phyloP scores from a whole-genome alignment of 2,888 invertebrate genomes.

The Acrocera orbiculus region DNA sequence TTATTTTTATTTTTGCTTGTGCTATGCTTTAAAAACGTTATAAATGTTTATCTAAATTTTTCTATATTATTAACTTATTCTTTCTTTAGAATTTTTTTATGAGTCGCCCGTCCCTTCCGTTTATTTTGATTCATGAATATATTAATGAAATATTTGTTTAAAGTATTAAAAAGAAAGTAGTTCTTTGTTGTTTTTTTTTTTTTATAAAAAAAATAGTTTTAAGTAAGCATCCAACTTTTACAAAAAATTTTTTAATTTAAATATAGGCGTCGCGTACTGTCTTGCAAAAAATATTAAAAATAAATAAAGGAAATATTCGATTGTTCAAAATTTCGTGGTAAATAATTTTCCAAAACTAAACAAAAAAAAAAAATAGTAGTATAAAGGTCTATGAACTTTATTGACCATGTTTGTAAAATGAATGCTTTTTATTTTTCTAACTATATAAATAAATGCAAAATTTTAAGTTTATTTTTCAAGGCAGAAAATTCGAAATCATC shows the following conservation, averaged over 20 bases:
- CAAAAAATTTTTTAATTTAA: too few relatives aligned
- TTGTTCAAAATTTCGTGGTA: too few relatives aligned
- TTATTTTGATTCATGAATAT: too few relatives aligned
- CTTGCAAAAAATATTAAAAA: constrained; percentile 5
- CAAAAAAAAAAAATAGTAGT: background rate
- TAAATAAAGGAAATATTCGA: background rate
- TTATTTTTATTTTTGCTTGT: too few relatives aligned
- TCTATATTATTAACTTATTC: background rate
- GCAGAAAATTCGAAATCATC: too few relatives aligned
- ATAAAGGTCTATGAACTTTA: constrained; percentile 1
- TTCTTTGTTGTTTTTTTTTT: too few relatives aligned
- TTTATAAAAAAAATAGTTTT: background rate
- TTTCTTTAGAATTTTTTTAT: constrained; percentile 1
- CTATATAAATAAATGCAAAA: too few relatives aligned
- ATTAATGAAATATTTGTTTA: background rate
- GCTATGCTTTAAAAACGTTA: background rate
- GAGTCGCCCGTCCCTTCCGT: constrained; percentile 8
- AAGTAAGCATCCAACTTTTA: too few relatives aligned
- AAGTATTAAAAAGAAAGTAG: background rate
- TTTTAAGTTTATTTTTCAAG: too few relatives aligned
- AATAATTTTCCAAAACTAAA: background rate
- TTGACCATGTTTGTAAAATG: background rate
- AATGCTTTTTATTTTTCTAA: background rate
- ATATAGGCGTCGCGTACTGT: constrained; percentile 7
- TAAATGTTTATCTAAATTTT: background rate